phyloP scores from a whole-genome alignment of 2,113 vertebrate species.

The Marmota flaviventris region DNA sequence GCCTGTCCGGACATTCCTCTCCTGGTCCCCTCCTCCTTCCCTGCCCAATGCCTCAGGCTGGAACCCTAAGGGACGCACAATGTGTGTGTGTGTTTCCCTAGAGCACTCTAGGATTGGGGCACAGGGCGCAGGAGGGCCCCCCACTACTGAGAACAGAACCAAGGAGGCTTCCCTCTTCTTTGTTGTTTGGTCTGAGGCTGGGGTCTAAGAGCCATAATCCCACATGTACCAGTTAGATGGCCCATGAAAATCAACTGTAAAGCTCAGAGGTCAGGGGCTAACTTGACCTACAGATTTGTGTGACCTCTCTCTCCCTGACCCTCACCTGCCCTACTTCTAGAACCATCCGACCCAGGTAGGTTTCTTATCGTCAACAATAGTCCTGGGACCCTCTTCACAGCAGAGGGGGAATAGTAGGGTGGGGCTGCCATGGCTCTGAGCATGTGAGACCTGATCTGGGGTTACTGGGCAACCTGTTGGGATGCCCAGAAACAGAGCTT shows the following conservation, averaged over 20 bases:
- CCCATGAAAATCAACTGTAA: background rate
- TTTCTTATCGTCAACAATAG: background rate
- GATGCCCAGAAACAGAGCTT: background rate
- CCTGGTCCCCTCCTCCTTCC: background rate
- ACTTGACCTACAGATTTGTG: background rate
- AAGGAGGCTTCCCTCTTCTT: background rate
- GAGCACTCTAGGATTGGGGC: background rate
- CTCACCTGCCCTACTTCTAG: background rate
- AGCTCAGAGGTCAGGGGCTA: background rate
- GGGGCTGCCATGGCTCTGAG: background rate
- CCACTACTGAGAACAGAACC: background rate
- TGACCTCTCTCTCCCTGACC: too few relatives aligned
- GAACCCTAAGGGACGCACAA: slow-evolving; percentile 33
- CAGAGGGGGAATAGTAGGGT: background rate
- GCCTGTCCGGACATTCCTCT: slow-evolving; percentile 72
- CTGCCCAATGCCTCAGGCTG: background rate
- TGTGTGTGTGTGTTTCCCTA: background rate
- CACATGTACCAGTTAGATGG: background rate
- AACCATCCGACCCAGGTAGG: background rate
- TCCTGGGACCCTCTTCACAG: background rate
- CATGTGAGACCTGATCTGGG: background rate
- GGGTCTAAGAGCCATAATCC: background rate
- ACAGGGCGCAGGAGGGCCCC: background rate
- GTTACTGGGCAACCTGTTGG: background rate
- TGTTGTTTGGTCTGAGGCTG: background rate